Percentiles rank a stretch among this genome's conserved stretches.
phyloP scores from a whole-genome alignment of 2,888 invertebrate genomes.

The Encarsia formosa region DNA sequence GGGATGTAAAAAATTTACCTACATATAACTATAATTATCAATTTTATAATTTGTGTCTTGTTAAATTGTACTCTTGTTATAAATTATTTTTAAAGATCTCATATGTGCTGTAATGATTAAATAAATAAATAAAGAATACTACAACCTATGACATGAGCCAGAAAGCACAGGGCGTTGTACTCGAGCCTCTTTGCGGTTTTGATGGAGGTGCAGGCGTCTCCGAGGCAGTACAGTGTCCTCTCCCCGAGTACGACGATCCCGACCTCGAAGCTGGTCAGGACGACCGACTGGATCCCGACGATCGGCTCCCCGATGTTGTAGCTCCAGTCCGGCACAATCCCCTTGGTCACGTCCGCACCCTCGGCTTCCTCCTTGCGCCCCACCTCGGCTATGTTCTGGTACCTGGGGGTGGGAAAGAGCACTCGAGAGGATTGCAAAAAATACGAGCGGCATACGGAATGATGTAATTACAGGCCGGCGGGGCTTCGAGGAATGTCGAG shows the following conservation, averaged over 20 bases:
- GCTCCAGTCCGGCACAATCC: slow-evolving; percentile 71
- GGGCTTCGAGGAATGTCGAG: slow-evolving; percentile 6
- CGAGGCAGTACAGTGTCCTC: slow-evolving; percentile 75
- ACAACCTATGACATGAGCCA: slow-evolving; percentile 64
- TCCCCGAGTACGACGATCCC: slow-evolving; percentile 80
- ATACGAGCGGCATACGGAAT: background rate
- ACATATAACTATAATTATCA: no score
- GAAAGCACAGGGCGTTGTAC: slow-evolving; percentile 74
- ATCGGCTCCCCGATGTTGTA: slow-evolving; percentile 79
- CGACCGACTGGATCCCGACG: slow-evolving; percentile 61
- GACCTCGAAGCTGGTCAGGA: slow-evolving; percentile 62
- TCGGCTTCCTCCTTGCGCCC: slow-evolving; percentile 47
- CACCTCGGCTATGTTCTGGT: slow-evolving; percentile 49
- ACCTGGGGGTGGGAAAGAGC: no score
- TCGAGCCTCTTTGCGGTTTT: slow-evolving; percentile 82
- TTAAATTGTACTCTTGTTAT: no score
- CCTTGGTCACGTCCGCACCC: slow-evolving; percentile 47
- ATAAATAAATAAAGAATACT: no score
- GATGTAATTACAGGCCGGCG: slow-evolving; percentile 11
- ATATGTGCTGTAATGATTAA: no score
- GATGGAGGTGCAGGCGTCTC: slow-evolving; percentile 70
- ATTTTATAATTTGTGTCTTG: no score
- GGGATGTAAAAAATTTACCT: background rate
- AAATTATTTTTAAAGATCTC: no score
- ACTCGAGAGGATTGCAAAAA: background rate